Evolutionary conservation across 1,140 invertebrate genomes (phyloP), one percentile per base, ranked within the genome.

Genomic region (Philotrypesis tridentata): DNA sequence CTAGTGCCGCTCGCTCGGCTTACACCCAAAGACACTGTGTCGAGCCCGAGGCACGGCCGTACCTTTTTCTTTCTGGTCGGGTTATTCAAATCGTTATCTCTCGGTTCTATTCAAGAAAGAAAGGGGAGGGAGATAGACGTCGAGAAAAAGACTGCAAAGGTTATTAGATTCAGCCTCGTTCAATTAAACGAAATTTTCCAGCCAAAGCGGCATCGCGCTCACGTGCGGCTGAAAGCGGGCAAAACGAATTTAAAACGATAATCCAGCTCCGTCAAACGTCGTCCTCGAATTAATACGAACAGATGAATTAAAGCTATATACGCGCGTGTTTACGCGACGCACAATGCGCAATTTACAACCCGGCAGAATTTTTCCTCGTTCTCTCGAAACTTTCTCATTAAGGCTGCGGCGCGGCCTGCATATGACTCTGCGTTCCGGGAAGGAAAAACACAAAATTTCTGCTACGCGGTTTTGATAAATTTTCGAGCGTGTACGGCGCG

Each of bases 401-500:
- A 70, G 37, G 37, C 29, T 79, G 31, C 29, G 31, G 27, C 25
- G 27, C 70, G 71, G 67, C 60, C 6, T 21, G 27, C 9, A n/a
- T n/a, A n/a, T n/a, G n/a, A n/a, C n/a, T n/a, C n/a, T n/a, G 68
- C 21, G 25, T 33, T 31, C 27, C 40, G 70, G 9, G 21, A 2
- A 2, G 4, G 17, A 2, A 48, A 48, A 55, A 55, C n/a, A n/a
- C n/a, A n/a, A n/a, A 55, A 55, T 55, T 55, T 0, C 14, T 33
- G 33, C 21, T 71, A 48, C 17, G 17, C 40, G 43, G 63, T 23
- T 79, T 79, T 71, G 67, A 79, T 71, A 79, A 71, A 79, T 79
- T 73, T 73, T 73, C 33, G 33, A 37, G 33, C 31, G 70, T 67
- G 8, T 55, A 70, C 37, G 21, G 71, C 68, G 23, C 43, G 68